Conservation (phyloP, 2,888 invertebrate genomes). For the Tachina lurida region DNA sequence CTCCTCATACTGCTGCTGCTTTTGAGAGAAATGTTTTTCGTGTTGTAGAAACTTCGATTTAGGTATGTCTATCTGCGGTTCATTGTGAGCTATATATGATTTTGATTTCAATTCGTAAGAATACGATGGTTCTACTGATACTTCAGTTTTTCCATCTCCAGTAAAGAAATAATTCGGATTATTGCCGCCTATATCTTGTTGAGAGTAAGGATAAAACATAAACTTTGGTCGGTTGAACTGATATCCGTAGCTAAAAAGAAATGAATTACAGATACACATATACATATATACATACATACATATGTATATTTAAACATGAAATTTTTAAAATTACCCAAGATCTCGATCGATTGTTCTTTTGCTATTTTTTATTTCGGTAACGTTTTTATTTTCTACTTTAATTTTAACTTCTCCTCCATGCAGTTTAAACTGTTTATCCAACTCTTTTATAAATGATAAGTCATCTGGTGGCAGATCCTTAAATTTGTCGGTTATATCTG, state of each 20-base stretch:
- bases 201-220: conserved; percentile 88
- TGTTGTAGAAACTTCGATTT: conserved; percentile 57
- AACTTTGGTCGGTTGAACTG: conserved; percentile 84
- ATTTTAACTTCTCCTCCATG: conserved; percentile 82
- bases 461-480: conserved; percentile 80
- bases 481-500: conserved; percentile 77
- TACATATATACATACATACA: background rate
- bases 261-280: background rate
- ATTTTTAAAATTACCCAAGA: conserved; percentile 85
- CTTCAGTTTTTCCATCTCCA: conserved; percentile 79
- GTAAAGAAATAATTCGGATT: conserved; percentile 74
- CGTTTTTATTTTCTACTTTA: conserved; percentile 81
- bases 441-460: conserved; percentile 81
- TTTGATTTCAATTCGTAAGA: conserved; percentile 83
- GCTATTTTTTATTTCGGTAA: conserved; percentile 77
- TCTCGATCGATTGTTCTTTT: conserved; percentile 90
- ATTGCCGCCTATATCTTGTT: conserved; percentile 84
- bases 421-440: conserved; percentile 82
- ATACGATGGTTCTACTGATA: conserved; percentile 85
- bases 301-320: background rate
- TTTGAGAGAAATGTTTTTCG: conserved; percentile 29
- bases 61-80: conserved; percentile 69
- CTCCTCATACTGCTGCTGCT: conserved; percentile 76
- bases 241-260: conserved; percentile 80
- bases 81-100: conserved; percentile 73